A percentile compares a stretch with the other conserved stretches of the same genome.
Conservation (phyloP, 1,140 invertebrate species). For the Trypoxylus dichotomus region DNA sequence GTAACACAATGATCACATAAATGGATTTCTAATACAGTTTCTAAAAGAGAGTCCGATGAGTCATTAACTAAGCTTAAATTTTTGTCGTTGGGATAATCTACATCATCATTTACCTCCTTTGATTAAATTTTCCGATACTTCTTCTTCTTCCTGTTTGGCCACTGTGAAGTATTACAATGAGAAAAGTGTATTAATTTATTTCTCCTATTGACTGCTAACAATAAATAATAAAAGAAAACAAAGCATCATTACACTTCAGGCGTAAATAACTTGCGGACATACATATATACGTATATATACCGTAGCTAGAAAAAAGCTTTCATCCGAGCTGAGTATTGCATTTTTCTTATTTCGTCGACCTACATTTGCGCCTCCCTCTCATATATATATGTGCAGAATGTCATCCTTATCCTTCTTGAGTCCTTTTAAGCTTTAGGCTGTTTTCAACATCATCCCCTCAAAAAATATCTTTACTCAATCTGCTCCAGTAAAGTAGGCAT, state of each 20-base stretch:
- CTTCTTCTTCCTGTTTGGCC: too few species aligned
- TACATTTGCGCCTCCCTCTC: not conserved
- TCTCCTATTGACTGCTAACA: not conserved
- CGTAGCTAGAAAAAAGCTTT: not conserved
- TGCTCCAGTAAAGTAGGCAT: not conserved
- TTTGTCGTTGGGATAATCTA: too few species aligned
- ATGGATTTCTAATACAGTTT: too few species aligned
- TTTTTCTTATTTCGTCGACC: not conserved
- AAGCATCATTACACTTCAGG: not conserved
- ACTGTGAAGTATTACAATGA: too few species aligned
- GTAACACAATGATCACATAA: too few species aligned
- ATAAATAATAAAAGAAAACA: not conserved
- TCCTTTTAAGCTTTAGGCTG: conserved; percentile 2
- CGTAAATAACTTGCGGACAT: not conserved
- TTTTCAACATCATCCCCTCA: conserved; percentile 2
- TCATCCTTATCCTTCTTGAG: not conserved
- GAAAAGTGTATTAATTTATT: too few species aligned
- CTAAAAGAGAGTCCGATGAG: too few species aligned
- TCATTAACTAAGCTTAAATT: too few species aligned
- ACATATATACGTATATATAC: not conserved
- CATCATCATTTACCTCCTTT: too few species aligned
- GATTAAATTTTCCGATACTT: too few species aligned
- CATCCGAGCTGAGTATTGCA: not conserved
- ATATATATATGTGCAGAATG: not conserved
- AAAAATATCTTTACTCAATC: conserved; percentile 7